phyloP scores from a whole-genome alignment of 2,888 invertebrate genomes.

The Drosophila dives region DNA sequence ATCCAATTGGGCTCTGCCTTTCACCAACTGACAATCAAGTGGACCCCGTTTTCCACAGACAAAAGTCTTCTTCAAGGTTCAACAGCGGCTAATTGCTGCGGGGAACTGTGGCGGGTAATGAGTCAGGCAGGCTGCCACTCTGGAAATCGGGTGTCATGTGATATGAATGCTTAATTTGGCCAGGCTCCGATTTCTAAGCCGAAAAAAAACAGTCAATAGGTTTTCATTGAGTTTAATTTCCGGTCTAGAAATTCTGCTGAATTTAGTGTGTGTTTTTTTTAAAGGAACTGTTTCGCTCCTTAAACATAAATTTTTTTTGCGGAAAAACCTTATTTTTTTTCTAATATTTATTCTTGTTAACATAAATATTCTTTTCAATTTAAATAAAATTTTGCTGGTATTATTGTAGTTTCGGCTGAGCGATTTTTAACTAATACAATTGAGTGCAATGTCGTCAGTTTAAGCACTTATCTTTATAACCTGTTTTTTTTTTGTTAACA shows the following conservation, averaged over 20 bases:
- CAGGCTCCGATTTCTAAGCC: constrained; percentile 38
- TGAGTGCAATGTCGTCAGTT: neutral
- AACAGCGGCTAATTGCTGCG: constrained; percentile 56
- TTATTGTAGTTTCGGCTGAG: neutral
- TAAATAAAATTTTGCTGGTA: neutral
- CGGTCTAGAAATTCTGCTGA: constrained; percentile 21
- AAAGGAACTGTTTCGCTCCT: neutral
- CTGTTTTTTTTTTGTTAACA: constrained; percentile 1
- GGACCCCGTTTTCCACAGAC: constrained; percentile 28
- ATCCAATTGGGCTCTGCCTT: constrained; percentile 35
- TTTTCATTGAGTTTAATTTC: constrained; percentile 9
- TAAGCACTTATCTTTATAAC: neutral
- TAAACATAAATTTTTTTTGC: neutral
- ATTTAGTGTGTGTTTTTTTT: constrained; percentile 1
- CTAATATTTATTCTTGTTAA: neutral
- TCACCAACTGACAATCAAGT: constrained; percentile 45
- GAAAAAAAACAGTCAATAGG: constrained; percentile 1
- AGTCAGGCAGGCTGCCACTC: constrained; percentile 35
- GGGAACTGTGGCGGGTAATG: constrained; percentile 38
- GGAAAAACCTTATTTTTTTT: neutral
- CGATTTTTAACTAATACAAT: neutral
- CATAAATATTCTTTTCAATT: neutral
- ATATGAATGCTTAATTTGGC: constrained; percentile 67
- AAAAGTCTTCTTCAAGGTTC: constrained; percentile 43
- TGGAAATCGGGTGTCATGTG: constrained; percentile 59